These are phyloP conservation scores for chimpanzee (Pan troglodytes) DNA, from an alignment of 2,113 vertebrate genomes.

Conservation along the genomic window DNA sequence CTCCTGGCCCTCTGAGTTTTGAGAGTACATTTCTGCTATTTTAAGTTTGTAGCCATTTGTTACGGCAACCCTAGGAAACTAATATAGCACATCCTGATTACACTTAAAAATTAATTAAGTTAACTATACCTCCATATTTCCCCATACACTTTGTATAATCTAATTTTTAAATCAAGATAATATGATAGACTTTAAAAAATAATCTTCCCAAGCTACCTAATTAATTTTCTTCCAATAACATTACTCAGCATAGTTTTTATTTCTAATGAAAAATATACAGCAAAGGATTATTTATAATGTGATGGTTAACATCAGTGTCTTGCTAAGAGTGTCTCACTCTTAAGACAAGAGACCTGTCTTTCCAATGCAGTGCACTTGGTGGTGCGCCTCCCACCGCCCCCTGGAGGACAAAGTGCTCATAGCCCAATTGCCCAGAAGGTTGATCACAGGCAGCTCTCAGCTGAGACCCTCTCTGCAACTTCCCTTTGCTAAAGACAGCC, in stretches of 20 bases:
- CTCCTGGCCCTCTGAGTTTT: too few species aligned
- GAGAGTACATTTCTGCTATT: neutral
- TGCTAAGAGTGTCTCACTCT: neutral
- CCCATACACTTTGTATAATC: neutral
- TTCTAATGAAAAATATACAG: neutral
- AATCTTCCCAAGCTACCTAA: neutral
- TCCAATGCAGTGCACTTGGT: fast-evolving
- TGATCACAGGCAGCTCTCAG: too few species aligned
- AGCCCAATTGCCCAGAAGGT: fast-evolving
- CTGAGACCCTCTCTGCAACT: too few species aligned
- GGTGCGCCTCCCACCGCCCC: fast-evolving
- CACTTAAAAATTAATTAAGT: neutral
- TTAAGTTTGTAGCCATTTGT: neutral
- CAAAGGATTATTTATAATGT: neutral
- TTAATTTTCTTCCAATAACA: neutral
- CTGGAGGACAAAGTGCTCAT: fast-evolving
- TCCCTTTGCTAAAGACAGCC: neutral
- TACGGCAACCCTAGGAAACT: neutral
- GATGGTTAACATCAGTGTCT: neutral
- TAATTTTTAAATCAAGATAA: neutral
- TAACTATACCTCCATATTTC: neutral
- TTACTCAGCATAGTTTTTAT: neutral
- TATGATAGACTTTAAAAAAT: neutral
- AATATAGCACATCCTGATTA: neutral
- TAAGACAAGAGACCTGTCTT: neutral